A percentile compares a stretch with the other conserved stretches of the same genome.
Conservation (phyloP, 2,113 vertebrate genomes). For the Sterna hirundo region DNA sequence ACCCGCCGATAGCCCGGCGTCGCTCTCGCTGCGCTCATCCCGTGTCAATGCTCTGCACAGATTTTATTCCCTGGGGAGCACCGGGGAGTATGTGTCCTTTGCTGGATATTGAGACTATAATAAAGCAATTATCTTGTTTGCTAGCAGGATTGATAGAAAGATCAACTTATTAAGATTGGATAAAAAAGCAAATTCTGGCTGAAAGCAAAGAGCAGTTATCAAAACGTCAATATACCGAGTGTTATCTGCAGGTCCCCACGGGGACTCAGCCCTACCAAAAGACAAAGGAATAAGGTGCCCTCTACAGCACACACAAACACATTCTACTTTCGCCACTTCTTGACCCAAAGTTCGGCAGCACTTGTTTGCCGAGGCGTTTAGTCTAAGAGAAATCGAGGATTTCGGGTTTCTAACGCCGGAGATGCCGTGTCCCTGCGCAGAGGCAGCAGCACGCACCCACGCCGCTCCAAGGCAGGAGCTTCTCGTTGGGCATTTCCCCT, state of each 20-base stretch:
- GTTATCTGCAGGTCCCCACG: neutral
- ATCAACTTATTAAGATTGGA: neutral
- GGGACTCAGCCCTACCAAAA: neutral
- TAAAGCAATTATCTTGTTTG: neutral
- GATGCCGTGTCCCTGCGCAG: accelerated
- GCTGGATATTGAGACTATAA: neutral
- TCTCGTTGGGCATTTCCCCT: neutral
- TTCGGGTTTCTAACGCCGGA: accelerated
- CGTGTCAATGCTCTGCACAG: accelerated
- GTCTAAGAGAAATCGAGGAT: accelerated
- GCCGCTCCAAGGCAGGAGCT: neutral
- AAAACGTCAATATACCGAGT: neutral
- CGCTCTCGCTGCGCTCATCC: neutral
- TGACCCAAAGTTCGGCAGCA: neutral
- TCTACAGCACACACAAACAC: neutral
- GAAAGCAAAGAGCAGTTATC: slow-evolving; percentile 1
- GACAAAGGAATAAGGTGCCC: slow-evolving; percentile 9
- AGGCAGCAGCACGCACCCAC: accelerated
- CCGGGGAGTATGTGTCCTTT: neutral
- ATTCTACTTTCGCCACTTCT: neutral
- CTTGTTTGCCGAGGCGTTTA: neutral
- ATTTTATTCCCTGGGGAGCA: neutral
- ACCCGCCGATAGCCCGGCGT: accelerated
- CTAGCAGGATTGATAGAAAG: neutral
- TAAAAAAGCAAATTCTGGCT: neutral